These are phyloP conservation scores for Phyllotreta cruciferae DNA, from an alignment of 2,888 invertebrate genomes.

Conservation along the genomic window DNA sequence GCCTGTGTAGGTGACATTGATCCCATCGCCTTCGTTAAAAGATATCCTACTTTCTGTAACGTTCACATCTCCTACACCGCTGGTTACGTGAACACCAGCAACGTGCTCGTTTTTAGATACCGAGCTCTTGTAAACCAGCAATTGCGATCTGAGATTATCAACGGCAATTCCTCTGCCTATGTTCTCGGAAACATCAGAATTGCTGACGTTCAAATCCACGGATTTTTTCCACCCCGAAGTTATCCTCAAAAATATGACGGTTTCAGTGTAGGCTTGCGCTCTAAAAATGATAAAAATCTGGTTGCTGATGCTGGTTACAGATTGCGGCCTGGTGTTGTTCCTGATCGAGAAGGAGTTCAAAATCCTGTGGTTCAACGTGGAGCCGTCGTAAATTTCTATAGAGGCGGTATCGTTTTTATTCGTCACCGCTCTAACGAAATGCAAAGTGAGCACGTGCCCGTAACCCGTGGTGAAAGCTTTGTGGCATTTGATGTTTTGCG, in stretches of 20 bases:
- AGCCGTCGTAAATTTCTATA: constrained; percentile 82
- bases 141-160: constrained; percentile 86
- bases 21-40: constrained; percentile 91
- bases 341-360: constrained; percentile 75
- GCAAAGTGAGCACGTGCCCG: constrained; percentile 84
- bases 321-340: constrained; percentile 89
- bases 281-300: constrained; percentile 81
- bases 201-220: constrained; percentile 87
- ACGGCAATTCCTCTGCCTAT: constrained; percentile 94
- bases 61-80: constrained; percentile 93
- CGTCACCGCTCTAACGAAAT: constrained; percentile 82
- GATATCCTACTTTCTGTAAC: constrained; percentile 89
- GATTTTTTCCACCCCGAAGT: constrained; percentile 79
- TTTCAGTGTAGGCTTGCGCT: constrained; percentile 75
- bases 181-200: constrained; percentile 86
- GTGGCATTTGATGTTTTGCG: constrained; percentile 74
- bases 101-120: constrained; percentile 88
- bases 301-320: constrained; percentile 81
- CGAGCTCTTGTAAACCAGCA: constrained; percentile 84
- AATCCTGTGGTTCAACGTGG: constrained; percentile 72
- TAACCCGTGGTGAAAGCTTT: constrained; percentile 81
- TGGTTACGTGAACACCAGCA: constrained; percentile 88
- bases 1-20: constrained; percentile 95
- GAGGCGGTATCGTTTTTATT: constrained; percentile 77
- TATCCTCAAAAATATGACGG: constrained; percentile 79